A percentile compares a stretch with the other conserved stretches of the same genome.
Conservation (phyloP, 2,113 vertebrate species). For the Tyrannus savana region DNA sequence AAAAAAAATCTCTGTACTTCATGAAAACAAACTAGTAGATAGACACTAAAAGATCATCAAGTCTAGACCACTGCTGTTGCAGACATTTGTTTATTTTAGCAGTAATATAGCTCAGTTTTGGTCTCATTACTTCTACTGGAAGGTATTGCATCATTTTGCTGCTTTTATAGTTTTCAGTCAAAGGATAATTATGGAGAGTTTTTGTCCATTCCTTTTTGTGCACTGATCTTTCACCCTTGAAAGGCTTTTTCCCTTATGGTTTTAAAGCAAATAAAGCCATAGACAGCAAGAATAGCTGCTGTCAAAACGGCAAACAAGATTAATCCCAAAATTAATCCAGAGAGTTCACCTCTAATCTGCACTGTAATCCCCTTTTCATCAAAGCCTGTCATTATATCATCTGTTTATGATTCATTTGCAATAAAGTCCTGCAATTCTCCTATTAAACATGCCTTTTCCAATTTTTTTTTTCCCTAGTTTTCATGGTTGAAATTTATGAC, state of each 20-base stretch:
- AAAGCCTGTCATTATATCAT: background rate
- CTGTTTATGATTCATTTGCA: background rate
- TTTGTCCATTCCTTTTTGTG: background rate
- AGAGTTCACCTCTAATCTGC: background rate
- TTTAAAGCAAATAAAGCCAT: background rate
- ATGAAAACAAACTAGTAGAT: background rate
- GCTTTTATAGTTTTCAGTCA: background rate
- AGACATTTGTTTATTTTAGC: background rate
- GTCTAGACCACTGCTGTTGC: background rate
- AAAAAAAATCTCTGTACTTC: background rate
- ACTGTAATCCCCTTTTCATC: background rate
- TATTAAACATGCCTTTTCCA: background rate
- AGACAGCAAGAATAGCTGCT: background rate
- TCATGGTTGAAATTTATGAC: background rate
- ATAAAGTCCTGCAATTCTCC: background rate
- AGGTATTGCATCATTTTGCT: background rate
- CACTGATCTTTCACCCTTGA: background rate
- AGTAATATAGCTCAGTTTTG: background rate
- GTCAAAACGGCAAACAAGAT: constrained; percentile 13
- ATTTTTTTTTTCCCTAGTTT: background rate
- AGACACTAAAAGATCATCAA: background rate
- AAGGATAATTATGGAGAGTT: background rate
- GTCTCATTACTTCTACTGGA: background rate
- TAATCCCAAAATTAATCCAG: background rate
- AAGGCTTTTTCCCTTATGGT: background rate